Evolutionary conservation across 2,113 vertebrate species (phyloP).

Genomic region (Vimba vimba): DNA sequence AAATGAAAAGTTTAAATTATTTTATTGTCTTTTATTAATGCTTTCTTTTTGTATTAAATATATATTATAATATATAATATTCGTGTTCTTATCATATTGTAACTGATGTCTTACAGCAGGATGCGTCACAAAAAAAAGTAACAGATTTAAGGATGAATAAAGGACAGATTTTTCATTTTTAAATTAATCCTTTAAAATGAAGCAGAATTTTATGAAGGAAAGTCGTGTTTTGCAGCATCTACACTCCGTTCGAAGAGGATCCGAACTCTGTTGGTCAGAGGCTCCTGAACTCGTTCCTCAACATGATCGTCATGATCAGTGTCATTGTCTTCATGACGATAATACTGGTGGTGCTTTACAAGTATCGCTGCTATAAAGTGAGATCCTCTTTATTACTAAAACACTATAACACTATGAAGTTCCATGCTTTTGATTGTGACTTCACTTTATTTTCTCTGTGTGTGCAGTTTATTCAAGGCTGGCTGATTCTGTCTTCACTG

Average conservation of each 20-base stretch:
- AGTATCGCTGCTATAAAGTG: slow-evolving; percentile 98
- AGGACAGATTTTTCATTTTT: neutral
- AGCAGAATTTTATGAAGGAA: neutral
- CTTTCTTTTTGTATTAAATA: no score
- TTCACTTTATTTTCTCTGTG: slow-evolving; percentile 45
- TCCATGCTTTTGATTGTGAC: neutral
- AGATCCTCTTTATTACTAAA: slow-evolving; percentile 44
- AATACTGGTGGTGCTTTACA: slow-evolving; percentile 93
- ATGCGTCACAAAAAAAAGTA: neutral
- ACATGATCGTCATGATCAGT: slow-evolving; percentile 97
- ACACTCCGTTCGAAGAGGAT: slow-evolving; percentile 95
- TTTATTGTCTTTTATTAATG: no score
- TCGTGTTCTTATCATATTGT: neutral
- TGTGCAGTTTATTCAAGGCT: slow-evolving; percentile 93
- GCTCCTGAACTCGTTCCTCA: slow-evolving; percentile 91
- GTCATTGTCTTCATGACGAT: slow-evolving; percentile 96
- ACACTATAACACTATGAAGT: no score
- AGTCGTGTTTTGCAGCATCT: slow-evolving; percentile 80
- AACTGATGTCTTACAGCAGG: neutral
- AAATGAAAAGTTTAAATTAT: no score
- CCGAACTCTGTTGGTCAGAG: slow-evolving; percentile 87
- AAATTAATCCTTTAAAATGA: neutral
- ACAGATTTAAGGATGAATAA: neutral
- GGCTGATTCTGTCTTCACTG: slow-evolving; percentile 95
- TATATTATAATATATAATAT: neutral